phyloP scores from a whole-genome alignment of 2,888 invertebrate genomes.

The Mythimna vitellina region DNA sequence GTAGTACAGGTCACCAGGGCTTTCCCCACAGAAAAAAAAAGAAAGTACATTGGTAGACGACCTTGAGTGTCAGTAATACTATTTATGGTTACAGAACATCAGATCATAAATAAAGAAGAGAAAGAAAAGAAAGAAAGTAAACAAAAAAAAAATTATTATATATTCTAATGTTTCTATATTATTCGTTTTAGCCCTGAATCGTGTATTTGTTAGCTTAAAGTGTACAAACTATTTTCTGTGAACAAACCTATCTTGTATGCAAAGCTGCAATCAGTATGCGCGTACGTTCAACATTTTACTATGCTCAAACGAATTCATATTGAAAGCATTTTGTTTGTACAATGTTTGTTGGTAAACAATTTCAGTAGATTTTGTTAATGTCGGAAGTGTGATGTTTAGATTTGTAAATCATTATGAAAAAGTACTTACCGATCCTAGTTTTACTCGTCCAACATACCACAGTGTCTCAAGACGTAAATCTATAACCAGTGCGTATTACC shows the following conservation, averaged over 20 bases:
- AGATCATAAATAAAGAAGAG: too few relatives aligned
- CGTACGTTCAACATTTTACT: conserved; percentile 12
- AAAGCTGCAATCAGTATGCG: conserved; percentile 57
- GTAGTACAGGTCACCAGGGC: too few relatives aligned
- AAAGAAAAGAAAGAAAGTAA: too few relatives aligned
- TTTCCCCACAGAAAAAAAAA: too few relatives aligned
- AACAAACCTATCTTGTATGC: conserved; percentile 4
- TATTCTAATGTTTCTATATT: background rate
- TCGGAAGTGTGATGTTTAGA: background rate
- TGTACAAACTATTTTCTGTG: background rate
- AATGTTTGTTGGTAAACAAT: conserved; percentile 1
- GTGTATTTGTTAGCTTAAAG: conserved; percentile 2
- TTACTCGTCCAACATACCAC: background rate
- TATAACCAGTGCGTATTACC: too few relatives aligned
- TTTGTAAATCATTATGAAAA: background rate
- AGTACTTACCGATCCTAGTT: background rate
- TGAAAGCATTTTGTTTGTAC: conserved; percentile 8
- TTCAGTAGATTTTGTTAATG: conserved; percentile 1
- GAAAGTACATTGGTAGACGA: too few relatives aligned
- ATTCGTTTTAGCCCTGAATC: conserved; percentile 2
- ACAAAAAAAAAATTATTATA: too few relatives aligned
- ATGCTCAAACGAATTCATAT: conserved; percentile 2
- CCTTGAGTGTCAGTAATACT: too few relatives aligned
- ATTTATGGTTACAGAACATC: too few relatives aligned
- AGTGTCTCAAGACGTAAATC: too few relatives aligned